phyloP scores from a whole-genome alignment of 2,797 vertebrate genomes.

The Oryzias sinensis region DNA sequence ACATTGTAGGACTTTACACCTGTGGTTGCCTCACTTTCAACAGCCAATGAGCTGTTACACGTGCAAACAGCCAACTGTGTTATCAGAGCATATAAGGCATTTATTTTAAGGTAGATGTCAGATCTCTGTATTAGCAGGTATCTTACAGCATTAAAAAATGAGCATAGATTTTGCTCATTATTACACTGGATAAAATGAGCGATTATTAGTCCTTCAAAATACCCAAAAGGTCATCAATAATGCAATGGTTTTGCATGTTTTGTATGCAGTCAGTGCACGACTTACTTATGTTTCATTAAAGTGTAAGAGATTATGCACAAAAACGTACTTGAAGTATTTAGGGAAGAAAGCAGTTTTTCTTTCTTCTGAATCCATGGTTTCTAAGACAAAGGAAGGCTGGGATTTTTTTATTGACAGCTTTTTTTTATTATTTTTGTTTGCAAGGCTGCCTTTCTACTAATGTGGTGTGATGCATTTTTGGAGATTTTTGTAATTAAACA shows the following conservation, averaged over 20 bases:
- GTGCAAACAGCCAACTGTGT: background rate
- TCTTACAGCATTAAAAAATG: background rate
- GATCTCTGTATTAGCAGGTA: background rate
- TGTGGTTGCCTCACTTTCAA: too few relatives aligned
- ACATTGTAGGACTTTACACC: background rate
- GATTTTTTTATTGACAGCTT: background rate
- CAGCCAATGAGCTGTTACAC: slow-evolving; percentile 2
- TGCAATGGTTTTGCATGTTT: background rate
- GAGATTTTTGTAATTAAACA: background rate
- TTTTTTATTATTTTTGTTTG: background rate
- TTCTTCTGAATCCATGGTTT: slow-evolving; percentile 6
- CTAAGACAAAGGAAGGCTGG: background rate
- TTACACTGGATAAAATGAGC: background rate
- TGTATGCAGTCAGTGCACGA: background rate
- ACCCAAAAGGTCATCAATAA: background rate
- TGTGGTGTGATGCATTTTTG: background rate
- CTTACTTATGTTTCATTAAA: slow-evolving; percentile 5
- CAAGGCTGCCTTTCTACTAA: background rate
- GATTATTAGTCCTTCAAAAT: background rate
- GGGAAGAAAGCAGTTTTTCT: background rate
- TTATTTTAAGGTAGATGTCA: background rate
- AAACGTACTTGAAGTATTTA: background rate
- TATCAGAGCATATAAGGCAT: background rate
- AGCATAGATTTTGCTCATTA: background rate
- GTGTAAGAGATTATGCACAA: background rate